phyloP scores from a whole-genome alignment of 1,140 invertebrate genomes.

The Stegodyphus dumicola region DNA sequence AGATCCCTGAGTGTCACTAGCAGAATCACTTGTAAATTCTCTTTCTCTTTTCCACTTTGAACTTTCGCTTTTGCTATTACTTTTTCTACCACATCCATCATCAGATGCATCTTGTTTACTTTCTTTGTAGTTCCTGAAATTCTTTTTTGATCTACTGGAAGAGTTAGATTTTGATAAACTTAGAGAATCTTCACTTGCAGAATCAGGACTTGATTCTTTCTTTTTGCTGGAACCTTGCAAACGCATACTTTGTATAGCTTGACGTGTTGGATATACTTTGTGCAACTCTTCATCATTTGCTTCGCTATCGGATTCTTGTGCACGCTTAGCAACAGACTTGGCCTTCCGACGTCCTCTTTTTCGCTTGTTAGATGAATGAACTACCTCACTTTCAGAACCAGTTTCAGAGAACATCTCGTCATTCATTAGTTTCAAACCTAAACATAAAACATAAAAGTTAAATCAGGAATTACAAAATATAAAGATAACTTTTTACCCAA shows the following conservation, averaged over 20 bases:
- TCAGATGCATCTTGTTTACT: slow-evolving; percentile 18
- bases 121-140: not conserved
- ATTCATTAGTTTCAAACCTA: slow-evolving; percentile 11
- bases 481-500: too few species aligned
- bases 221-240: slow-evolving; percentile 15
- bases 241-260: slow-evolving; percentile 13
- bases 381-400: slow-evolving; percentile 32
- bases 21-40: slow-evolving; percentile 40
- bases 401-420: slow-evolving; percentile 34
- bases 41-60: slow-evolving; percentile 37
- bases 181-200: slow-evolving; percentile 43
- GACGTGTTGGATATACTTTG: slow-evolving; percentile 46
- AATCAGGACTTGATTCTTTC: slow-evolving; percentile 46
- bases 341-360: not conserved
- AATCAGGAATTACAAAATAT: too few species aligned
- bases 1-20: slow-evolving; percentile 33
- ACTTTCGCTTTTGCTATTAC: slow-evolving; percentile 10
- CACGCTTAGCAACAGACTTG: slow-evolving; percentile 3
- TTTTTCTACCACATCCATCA: slow-evolving; percentile 14
- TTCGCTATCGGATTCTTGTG: slow-evolving; percentile 38
- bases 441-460: too few species aligned
- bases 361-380: slow-evolving; percentile 6
- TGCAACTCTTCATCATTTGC: slow-evolving; percentile 30
- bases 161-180: slow-evolving; percentile 9
- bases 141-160: not conserved